phyloP scores from a whole-genome alignment of 1,140 invertebrate species.

The Metopolophium dirhodum region DNA sequence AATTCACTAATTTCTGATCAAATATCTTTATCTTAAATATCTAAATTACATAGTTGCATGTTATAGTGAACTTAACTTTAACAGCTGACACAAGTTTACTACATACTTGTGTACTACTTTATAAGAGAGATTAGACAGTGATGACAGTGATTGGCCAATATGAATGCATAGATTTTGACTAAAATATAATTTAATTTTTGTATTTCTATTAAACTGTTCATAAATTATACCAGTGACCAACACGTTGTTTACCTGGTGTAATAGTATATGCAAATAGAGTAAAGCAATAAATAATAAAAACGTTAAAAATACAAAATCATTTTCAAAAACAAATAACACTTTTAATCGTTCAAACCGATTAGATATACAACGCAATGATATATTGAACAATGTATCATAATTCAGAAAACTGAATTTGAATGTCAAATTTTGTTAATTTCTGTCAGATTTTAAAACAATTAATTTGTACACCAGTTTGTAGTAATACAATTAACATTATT shows the following conservation, averaged over 20 bases:
- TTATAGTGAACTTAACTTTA: no score
- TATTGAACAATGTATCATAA: neutral
- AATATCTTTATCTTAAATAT: neutral
- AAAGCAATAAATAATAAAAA: neutral
- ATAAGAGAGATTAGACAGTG: neutral
- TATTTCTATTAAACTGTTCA: neutral
- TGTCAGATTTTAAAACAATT: conserved; percentile 7
- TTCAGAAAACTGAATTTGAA: neutral
- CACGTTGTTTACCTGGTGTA: neutral
- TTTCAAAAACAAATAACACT: neutral
- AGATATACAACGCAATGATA: neutral
- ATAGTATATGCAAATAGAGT: neutral
- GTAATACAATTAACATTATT: neutral
- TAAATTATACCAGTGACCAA: neutral
- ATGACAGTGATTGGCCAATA: neutral
- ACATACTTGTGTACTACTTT: neutral
- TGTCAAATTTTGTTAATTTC: neutral
- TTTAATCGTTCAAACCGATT: neutral
- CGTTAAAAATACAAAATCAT: neutral
- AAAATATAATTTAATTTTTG: neutral
- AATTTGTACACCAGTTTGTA: neutral
- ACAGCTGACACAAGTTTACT: no score
- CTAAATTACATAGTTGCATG: neutral
- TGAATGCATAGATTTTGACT: neutral
- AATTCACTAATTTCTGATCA: neutral